Conservation (phyloP, 2,113 vertebrate genomes). For the Chrysochloris asiatica region DNA sequence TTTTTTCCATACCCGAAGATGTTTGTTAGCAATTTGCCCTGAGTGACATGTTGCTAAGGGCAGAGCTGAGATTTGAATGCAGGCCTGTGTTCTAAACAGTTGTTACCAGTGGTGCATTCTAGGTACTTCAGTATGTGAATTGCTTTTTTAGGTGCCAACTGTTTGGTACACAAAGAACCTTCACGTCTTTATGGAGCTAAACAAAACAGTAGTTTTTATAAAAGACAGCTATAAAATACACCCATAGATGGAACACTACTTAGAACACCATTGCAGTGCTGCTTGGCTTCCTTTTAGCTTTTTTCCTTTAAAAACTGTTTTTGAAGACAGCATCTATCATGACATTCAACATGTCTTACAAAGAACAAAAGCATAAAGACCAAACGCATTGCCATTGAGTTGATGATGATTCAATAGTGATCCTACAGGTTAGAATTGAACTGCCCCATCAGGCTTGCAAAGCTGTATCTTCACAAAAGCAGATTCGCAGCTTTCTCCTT, state of each 20-base stretch:
- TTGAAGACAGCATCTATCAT: neutral
- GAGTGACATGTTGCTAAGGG: fast-evolving
- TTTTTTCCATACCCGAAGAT: fast-evolving
- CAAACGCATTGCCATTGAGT: neutral
- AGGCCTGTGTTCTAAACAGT: too few species aligned
- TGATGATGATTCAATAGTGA: neutral
- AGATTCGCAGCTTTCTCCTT: neutral
- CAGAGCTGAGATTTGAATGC: neutral
- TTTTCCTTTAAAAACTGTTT: neutral
- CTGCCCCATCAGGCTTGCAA: neutral
- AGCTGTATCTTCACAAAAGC: neutral
- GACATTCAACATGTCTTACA: neutral
- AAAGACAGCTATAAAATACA: neutral
- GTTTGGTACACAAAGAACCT: neutral
- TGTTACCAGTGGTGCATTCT: fast-evolving
- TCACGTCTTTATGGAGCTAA: neutral
- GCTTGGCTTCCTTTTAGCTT: neutral
- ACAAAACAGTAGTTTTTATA: neutral
- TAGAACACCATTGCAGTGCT: neutral
- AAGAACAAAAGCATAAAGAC: neutral
- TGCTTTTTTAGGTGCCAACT: neutral
- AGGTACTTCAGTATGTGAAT: neutral
- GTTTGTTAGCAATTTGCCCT: neutral
- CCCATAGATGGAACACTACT: neutral
- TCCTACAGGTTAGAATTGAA: neutral